Evolutionary conservation across 1,140 invertebrate genomes (phyloP), one percentile per base, ranked within the genome.

Genomic region (Hyles euphorbiae): DNA sequence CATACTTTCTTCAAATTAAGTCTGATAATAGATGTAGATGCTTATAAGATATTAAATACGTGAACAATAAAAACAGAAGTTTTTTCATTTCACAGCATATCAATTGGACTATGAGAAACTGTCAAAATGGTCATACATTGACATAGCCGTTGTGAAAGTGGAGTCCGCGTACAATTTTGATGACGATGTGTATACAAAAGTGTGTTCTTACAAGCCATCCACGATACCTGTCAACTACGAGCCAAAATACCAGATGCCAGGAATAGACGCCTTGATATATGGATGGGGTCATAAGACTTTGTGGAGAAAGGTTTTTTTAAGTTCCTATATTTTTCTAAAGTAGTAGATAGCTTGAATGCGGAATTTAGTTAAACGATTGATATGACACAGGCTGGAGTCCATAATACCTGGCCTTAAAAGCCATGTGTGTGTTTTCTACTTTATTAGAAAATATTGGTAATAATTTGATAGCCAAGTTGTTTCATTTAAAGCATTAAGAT

Each of bases 71-170:
- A 22, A 22, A 22, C 22, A 22, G 22, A 22, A 22, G 22, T 22
- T 7, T 52, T 54, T 5, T 50, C 36, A 57, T 43, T 65, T 73
- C 9, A 22, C 55, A 80, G 75, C 50, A 5, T 80, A 78, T 60
- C 46, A 68, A 5, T 63, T 81, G 5, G 59, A 70, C 34, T 75
- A 75, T 58, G 58, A 36, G 8, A 61, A 69, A 34, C 32, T 77
- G 4, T 68, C 65, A 53, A 63, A 69, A 36, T 81, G 78, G 78
- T 56, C 72, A 0, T 47, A 53, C 4, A 68, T 76, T 40, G 78
- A 81, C 34, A 72, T 81, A 56, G 78, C 70, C 9, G 46, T 78
- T 5, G 67, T 69, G 0, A 70, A 68, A 60, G 76, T 78, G n/a
- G 72, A 81, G 10, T 62, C 67, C 2, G 59, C 66, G 0, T 76